Conservation (phyloP, 2,797 vertebrate genomes). For the Hydrocynus forskahlii region DNA sequence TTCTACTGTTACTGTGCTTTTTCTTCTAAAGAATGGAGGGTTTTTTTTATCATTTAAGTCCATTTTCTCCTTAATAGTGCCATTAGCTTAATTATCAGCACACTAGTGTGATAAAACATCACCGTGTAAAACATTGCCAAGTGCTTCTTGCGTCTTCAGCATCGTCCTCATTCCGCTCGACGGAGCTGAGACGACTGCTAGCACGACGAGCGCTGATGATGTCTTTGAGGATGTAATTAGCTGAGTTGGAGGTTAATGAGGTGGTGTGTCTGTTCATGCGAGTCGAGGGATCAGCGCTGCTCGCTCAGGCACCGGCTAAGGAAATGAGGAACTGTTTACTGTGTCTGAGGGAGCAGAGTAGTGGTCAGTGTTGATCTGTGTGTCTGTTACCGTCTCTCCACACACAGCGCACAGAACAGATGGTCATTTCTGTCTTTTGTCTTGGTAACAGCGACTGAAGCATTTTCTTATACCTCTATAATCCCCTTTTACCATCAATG, state of each 20-base stretch:
- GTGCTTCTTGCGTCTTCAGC: background rate
- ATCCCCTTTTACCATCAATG: too few relatives aligned
- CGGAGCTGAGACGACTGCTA: constrained; percentile 2
- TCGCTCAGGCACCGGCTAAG: constrained; percentile 52
- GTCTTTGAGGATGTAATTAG: constrained; percentile 42
- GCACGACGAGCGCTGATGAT: constrained; percentile 24
- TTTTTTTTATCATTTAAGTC: background rate
- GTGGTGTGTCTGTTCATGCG: constrained; percentile 28
- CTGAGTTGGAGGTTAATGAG: constrained; percentile 45
- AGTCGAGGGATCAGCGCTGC: constrained; percentile 40
- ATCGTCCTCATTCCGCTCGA: background rate
- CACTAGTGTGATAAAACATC: background rate
- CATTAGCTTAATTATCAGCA: constrained; percentile 18
- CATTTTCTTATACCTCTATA: background rate
- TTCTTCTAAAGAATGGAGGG: background rate
- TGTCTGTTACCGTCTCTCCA: background rate
- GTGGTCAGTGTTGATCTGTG: background rate
- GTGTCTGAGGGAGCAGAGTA: background rate
- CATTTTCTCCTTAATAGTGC: background rate
- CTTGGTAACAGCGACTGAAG: background rate
- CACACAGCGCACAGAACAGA: background rate
- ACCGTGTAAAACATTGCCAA: background rate
- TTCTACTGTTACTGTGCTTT: too few relatives aligned
- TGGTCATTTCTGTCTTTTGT: background rate
- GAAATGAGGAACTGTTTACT: constrained; percentile 54